Evolutionary conservation across 2,113 vertebrate species (phyloP), one percentile per base, ranked within the genome.

Genomic region (Nettapus auritus): DNA sequence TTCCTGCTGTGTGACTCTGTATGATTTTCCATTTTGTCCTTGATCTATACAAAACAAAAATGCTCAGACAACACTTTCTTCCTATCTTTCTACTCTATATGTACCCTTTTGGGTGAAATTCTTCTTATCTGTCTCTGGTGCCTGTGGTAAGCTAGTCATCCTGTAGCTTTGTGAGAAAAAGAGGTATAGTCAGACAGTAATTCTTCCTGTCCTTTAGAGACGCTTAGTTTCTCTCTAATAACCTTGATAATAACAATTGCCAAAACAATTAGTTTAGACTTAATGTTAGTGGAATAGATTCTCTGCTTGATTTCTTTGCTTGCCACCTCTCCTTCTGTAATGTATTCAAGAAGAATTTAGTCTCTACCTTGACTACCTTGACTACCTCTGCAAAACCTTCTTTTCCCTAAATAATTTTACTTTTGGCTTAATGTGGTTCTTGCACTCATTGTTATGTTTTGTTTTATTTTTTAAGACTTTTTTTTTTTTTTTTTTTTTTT

Each of bases 381-480:
- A n/a, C n/a, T n/a, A n/a, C n/a, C n/a, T 18, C 4, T 44, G 28
- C 13, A 63, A 74, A 89, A 18, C 36, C 10, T 57, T 36, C 9
- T 70, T 8, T 82, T 66, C 33, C 38, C 21, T 76, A 75, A 62
- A 63, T 67, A 67, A 46, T 10, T 6, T 82, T 34, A 4, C 20
- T 82, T 89, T 16, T 11, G 1, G 20, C 42, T 59, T 59, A 48
- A 13, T 0, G 0, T 46, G 25, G 19, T 2, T 1, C 4, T 60
- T 5, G 23, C 21, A 29, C 16, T 42, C 46, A 3, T 52, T 53
- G 40, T 29, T 31, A 50, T 5, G 11, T 28, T 62, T 63, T 46
- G 11, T 50, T 50, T 50, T 50, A 23, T 50, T 50, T 21, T 48
- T 48, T 48, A 48, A 48, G 46, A 21, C 10, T 46, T 20, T 46